A percentile compares a stretch with the other conserved stretches of the same genome.
Evolutionary conservation across 2,888 invertebrate species (phyloP).

Genomic region (Luperina testacea): DNA sequence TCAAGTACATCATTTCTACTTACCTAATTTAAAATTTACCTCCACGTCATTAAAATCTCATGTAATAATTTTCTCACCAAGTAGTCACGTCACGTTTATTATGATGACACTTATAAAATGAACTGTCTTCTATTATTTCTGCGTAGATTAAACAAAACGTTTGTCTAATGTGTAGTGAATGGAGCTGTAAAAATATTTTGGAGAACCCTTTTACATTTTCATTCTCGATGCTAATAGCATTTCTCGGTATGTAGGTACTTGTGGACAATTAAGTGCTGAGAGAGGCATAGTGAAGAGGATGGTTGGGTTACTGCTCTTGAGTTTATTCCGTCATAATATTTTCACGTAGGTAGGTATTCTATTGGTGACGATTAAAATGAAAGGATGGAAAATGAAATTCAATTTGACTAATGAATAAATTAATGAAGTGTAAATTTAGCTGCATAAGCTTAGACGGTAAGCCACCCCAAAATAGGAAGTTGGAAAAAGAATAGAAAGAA

Average conservation of each 20-base stretch:
- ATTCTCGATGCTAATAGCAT: not conserved
- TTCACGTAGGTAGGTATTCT: not conserved
- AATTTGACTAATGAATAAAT: not conserved
- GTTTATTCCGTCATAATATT: not conserved
- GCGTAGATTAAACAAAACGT: conserved; percentile 1
- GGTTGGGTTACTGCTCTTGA: not conserved
- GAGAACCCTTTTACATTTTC: conserved; percentile 15
- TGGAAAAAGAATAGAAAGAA: too few relatives aligned
- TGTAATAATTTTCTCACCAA: not conserved
- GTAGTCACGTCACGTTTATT: not conserved
- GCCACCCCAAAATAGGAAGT: not conserved
- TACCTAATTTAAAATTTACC: not conserved
- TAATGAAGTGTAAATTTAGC: not conserved
- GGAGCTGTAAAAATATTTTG: not conserved
- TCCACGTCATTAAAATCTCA: not conserved
- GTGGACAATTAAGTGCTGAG: not conserved
- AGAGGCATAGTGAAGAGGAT: not conserved
- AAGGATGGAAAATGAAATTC: not conserved
- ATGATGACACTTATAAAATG: not conserved
- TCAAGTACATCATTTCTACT: not conserved
- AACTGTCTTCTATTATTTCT: not conserved
- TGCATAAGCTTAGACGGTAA: not conserved
- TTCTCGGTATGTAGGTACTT: not conserved
- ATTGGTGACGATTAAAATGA: not conserved
- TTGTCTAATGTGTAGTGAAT: too few relatives aligned